Evolutionary conservation across 2,888 invertebrate species (phyloP).

Genomic region (Cyclophora punctaria): DNA sequence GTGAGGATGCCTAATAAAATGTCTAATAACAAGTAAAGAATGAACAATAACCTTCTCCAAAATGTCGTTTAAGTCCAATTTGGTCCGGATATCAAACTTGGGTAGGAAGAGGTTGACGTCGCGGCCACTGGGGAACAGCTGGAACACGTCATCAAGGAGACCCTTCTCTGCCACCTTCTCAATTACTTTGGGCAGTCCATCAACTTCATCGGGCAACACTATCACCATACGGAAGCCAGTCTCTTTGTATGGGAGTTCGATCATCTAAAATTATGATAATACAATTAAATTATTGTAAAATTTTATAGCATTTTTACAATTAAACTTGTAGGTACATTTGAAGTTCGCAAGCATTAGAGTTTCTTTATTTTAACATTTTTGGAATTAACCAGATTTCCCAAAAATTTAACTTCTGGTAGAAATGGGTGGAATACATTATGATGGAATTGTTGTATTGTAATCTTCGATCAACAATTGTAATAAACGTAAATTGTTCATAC

Average conservation of each 20-base stretch:
- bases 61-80: conserved; percentile 33
- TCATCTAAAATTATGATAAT: conserved; percentile 23
- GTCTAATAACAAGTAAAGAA: too few relatives aligned
- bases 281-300: not conserved
- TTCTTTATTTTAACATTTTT: not conserved
- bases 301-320: not conserved
- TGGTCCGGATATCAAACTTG: conserved; percentile 40
- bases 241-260: conserved; percentile 48
- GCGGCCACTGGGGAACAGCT: conserved; percentile 20
- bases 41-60: conserved; percentile 32
- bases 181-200: conserved; percentile 36
- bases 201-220: conserved; percentile 36
- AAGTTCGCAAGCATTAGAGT: not conserved
- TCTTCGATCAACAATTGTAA: too few relatives aligned
- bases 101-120: conserved; percentile 36
- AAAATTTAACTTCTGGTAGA: not conserved
- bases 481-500: too few relatives aligned
- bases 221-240: conserved; percentile 44
- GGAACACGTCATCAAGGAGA: conserved; percentile 34
- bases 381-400: not conserved
- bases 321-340: not conserved
- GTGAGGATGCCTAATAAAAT: too few relatives aligned
- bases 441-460: too few relatives aligned
- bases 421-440: too few relatives aligned
- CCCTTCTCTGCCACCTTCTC: conserved; percentile 34